These are phyloP conservation scores for Onychostruthus taczanowskii DNA, from an alignment of 2,113 vertebrate species.

Conservation along the genomic window DNA sequence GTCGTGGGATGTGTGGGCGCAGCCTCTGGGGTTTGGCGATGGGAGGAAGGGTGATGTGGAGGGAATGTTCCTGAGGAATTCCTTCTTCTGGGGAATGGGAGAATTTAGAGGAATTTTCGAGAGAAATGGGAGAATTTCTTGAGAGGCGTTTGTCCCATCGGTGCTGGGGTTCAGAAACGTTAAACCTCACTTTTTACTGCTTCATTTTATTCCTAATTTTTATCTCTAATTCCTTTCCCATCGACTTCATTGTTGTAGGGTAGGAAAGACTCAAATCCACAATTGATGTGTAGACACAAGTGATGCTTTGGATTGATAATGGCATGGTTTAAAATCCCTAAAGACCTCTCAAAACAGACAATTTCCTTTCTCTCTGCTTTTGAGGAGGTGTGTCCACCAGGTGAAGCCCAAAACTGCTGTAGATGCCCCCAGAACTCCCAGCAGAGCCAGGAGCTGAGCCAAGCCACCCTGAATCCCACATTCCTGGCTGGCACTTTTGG, in stretches of 20 bases:
- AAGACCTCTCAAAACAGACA: not conserved
- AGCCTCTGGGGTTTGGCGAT: not conserved
- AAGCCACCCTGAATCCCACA: not conserved
- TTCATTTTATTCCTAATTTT: rapidly evolving
- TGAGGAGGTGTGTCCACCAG: too few relatives aligned
- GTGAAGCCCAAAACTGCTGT: not conserved
- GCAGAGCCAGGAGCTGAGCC: not conserved
- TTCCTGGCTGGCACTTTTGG: not conserved
- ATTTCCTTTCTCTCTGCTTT: not conserved
- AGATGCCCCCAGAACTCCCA: rapidly evolving
- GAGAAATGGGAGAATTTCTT: too few relatives aligned
- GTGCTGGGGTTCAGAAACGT: not conserved
- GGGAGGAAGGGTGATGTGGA: rapidly evolving
- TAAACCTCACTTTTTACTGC: not conserved
- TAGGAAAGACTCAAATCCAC: not conserved
- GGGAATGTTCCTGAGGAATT: not conserved
- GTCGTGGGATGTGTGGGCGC: rapidly evolving
- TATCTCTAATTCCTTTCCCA: not conserved
- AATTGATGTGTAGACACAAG: rapidly evolving
- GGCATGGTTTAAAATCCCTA: not conserved
- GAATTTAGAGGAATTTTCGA: not conserved
- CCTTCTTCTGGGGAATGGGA: not conserved
- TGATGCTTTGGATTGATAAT: not conserved
- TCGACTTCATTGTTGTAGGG: not conserved
- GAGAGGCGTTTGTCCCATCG: rapidly evolving